Conservation (phyloP, 1,140 invertebrate genomes). For the Drosophila biarmipes region DNA sequence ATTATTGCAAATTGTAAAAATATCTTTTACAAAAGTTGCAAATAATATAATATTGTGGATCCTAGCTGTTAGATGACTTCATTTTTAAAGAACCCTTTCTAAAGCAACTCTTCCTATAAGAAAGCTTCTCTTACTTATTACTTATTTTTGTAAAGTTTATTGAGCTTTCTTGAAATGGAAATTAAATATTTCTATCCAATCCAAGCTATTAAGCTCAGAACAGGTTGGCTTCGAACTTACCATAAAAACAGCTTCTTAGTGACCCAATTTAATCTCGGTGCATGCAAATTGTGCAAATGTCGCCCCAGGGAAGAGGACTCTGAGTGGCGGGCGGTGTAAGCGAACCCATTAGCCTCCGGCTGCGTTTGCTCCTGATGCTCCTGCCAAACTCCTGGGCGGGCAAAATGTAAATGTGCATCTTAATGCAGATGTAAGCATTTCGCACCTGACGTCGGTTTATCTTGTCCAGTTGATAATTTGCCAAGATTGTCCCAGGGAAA, state of each 20-base stretch:
- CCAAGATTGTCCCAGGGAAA: conserved; percentile 43
- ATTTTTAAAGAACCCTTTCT: no score
- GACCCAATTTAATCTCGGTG: conserved; percentile 18
- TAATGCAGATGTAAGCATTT: conserved; percentile 71
- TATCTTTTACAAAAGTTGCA: no score
- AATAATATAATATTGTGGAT: no score
- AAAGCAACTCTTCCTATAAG: no score
- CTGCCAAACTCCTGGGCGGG: conserved; percentile 31
- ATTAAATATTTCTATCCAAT: no score
- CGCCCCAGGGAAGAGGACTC: background rate
- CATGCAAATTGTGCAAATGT: conserved; percentile 38
- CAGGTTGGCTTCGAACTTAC: background rate
- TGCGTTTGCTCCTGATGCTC: conserved; percentile 11
- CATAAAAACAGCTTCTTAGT: background rate
- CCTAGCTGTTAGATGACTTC: no score
- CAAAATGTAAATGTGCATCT: conserved; percentile 45
- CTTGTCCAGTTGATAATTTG: conserved; percentile 66
- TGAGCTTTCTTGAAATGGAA: no score
- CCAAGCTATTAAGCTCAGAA: no score
- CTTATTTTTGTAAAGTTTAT: no score
- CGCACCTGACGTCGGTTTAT: conserved; percentile 64
- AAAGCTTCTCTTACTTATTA: no score
- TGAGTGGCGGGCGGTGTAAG: conserved; percentile 18
- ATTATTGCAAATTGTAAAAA: background rate
- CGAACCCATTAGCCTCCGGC: conserved; percentile 45